Base-by-base conservation (phyloP, 2,113 vertebrate species). In the Ciconia maguari region DNA sequence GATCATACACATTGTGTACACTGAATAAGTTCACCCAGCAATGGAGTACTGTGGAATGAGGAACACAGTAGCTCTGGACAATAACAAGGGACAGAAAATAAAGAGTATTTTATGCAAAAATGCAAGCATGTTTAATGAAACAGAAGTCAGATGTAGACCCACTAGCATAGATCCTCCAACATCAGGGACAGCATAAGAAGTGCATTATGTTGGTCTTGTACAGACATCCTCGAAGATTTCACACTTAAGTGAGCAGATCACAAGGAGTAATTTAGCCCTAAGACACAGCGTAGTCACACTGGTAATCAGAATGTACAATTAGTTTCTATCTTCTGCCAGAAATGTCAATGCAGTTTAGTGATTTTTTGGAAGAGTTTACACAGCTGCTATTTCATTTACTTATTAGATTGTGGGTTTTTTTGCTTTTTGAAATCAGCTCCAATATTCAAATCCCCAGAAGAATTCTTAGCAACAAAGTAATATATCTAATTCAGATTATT, bases 281-380 rank as follows among this genome's bases (percentile, higher is more conserved):
- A 93, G 77, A 87, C 32, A 87, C 29, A 49, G 44, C 25, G 19
- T 65, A 82, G 58, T 82, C 70, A 91, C 66, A 58, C 30, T 65
- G 66, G 41, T 54, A 94, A 92, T 91, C 61, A 76, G 69, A 87
- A 92, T 54, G 41, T 83, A 48, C 80, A 96, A 72, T 94, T 84
- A 89, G 20, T 82, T 94, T 91, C 91, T 79, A 17, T 84, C 69
- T 89, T 93, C 83, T 95, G 61, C 69, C 34, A 82, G 83, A 92
- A 94, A 72, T 69, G 70, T 87, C 94, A 85, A 1, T 83, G 77
- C 44, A 36, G 27, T 72, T 91, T 57, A 92, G 62, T 72, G 80
- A 52, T 25, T 36, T 88, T 58, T 87, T 49, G 16, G 4, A 74
- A 76, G 69, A 84, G 48, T 89, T 91, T 85, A 36, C 57, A 71